Base-by-base conservation (phyloP, 2,113 vertebrate species). In the Verasper variegatus region DNA sequence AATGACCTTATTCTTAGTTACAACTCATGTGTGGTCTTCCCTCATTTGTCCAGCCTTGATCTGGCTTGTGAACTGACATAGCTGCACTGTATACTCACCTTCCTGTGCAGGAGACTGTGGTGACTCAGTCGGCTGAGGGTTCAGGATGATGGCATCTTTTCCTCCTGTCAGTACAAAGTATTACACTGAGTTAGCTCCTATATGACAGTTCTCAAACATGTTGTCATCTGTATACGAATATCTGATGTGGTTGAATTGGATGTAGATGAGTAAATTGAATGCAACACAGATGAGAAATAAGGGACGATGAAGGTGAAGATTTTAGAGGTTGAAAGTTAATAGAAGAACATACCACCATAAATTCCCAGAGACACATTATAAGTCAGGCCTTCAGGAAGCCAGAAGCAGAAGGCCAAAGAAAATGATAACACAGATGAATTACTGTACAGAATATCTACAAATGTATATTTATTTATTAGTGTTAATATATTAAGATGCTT, bases 341-440 rank as follows among this genome's bases (percentile, higher is more conserved):
- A 71, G 51, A 84, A 40, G 47, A 95, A 97, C 97, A 91, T 98
- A 99, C 97, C 97, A 95, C 96, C 96, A 78, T 26, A 82, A 75
- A 97, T 95, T 96, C 97, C 97, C 91, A 99, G 91, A 83, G 97
- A 97, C 83, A 99, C 95, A 95, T 94, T 96, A 96, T 99, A 99
- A 95, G 97, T 97, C 93, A 98, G 96, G 94, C 97, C 97, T 99
- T 93, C 94, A 88, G 88, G 94, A 86, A 95, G 95, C 96, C 93
- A 82, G 75, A 82, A 81, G 74, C 55, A 83, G 83, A 80, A 82
- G 61, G 68, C 63, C 54, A 79, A 71, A 78, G 88, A 87, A 91
- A 88, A 95, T 88, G 93, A 91, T 92, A 89, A 94, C 37, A 74
- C 15, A 47, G 10, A 15, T 7, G 31, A 77, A 66, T 79, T 54